Conservation (phyloP, 1,140 invertebrate genomes). For the Ips typographus region DNA sequence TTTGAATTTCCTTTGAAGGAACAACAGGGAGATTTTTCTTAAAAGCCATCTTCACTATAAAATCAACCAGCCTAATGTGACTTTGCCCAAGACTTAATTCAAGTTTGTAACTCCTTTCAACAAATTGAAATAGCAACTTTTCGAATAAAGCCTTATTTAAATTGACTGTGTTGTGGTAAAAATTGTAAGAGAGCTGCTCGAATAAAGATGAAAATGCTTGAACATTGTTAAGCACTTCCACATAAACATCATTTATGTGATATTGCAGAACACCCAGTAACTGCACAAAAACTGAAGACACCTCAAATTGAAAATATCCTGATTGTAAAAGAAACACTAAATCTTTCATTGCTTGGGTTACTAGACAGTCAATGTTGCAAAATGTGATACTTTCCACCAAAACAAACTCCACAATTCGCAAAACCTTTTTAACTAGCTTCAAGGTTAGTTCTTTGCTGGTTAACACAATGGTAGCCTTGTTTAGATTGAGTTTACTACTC, state of each 20-base stretch:
- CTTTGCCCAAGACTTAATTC: conserved; percentile 10
- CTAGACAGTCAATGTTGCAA: conserved; percentile 33
- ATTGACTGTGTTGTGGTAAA: conserved; percentile 32
- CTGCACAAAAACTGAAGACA: conserved; percentile 42
- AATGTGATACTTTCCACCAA: conserved; percentile 41
- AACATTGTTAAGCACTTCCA: conserved; percentile 32
- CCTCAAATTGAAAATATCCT: conserved; percentile 38
- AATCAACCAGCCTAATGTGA: conserved; percentile 17
- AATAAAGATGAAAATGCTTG: conserved; percentile 37
- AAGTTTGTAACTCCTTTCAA: conserved; percentile 8
- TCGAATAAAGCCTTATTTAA: conserved; percentile 33
- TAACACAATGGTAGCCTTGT: conserved; percentile 49
- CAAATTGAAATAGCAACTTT: conserved; percentile 19
- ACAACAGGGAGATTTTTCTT: background rate
- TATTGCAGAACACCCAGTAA: conserved; percentile 27
- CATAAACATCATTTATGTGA: conserved; percentile 33
- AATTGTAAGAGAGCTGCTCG: conserved; percentile 42
- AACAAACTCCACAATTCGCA: conserved; percentile 43
- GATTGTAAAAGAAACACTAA: conserved; percentile 40
- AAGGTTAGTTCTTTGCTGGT: conserved; percentile 29
- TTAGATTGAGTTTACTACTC: conserved; percentile 54
- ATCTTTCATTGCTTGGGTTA: conserved; percentile 37
- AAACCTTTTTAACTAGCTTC: conserved; percentile 40
- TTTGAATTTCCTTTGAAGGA: conserved; percentile 5
- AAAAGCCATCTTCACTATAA: conserved; percentile 5